Evolutionary conservation across 2,888 invertebrate species (phyloP).

Genomic region (Pycnomerus fuliginosus): DNA sequence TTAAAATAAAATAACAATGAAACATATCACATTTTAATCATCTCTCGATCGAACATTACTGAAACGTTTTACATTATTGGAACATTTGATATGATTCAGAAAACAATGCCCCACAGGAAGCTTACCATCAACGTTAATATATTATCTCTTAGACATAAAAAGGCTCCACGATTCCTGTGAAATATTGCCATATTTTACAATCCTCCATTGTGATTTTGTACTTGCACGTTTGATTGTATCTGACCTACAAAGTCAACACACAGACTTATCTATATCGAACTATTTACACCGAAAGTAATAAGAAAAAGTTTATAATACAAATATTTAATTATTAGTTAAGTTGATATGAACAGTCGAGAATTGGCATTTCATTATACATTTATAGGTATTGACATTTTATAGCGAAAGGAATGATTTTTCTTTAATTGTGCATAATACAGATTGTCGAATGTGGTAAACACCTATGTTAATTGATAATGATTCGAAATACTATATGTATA

Average conservation of each 20-base stretch:
- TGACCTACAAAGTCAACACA: slow-evolving; percentile 34
- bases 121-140: no score
- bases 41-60: slow-evolving; percentile 33
- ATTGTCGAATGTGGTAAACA: slow-evolving; percentile 47
- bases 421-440: slow-evolving; percentile 42
- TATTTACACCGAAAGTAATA: slow-evolving; percentile 46
- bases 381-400: slow-evolving; percentile 36
- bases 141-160: background rate
- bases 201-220: slow-evolving; percentile 34
- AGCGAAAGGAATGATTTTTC: slow-evolving; percentile 26
- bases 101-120: slow-evolving; percentile 28
- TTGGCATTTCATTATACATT: slow-evolving; percentile 26
- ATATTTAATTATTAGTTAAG: slow-evolving; percentile 27
- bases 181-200: slow-evolving; percentile 28
- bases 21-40: slow-evolving; percentile 48
- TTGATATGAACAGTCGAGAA: slow-evolving; percentile 37
- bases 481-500: slow-evolving; percentile 31
- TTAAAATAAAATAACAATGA: slow-evolving; percentile 32
- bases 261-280: slow-evolving; percentile 35
- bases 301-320: slow-evolving; percentile 39
- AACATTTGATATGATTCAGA: slow-evolving; percentile 32
- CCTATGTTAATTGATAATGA: slow-evolving; percentile 34
- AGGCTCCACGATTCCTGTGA: slow-evolving; percentile 13
- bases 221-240: slow-evolving; percentile 38
- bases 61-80: slow-evolving; percentile 33